Percentiles rank a stretch among this genome's conserved stretches.
Conservation (phyloP, 37 sponge, comb jelly and placozoan species). For the Chondrilla cf. caribensis region DNA sequence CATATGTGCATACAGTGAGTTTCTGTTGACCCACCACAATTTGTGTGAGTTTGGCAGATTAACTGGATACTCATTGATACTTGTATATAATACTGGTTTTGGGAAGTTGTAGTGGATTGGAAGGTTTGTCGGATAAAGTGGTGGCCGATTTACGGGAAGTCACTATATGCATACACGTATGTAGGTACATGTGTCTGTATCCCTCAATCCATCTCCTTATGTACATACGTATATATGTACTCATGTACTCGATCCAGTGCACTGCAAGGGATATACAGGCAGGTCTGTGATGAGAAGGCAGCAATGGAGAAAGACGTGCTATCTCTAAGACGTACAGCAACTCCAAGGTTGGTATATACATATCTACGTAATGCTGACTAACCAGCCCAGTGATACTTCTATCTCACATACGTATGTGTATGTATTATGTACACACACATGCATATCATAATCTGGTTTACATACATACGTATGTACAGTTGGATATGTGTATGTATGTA, state of each 20-base stretch:
- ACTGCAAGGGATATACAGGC: slow-evolving; percentile 57
- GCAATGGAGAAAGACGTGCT: slow-evolving; percentile 35
- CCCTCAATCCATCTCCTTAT: too few relatives aligned
- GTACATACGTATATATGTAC: too few relatives aligned
- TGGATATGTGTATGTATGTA: too few relatives aligned
- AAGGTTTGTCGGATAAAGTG: too few relatives aligned
- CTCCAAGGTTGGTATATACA: slow-evolving; percentile 69
- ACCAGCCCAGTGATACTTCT: not conserved
- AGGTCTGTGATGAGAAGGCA: slow-evolving; percentile 49
- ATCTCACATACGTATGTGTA: not conserved
- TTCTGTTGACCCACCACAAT: too few relatives aligned
- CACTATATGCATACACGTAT: not conserved
- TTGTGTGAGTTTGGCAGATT: too few relatives aligned
- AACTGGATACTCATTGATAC: too few relatives aligned
- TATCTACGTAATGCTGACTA: not conserved
- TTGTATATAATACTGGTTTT: too few relatives aligned
- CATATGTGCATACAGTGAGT: not conserved
- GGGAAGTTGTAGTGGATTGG: too few relatives aligned
- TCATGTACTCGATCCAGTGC: slow-evolving; percentile 54
- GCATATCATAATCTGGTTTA: not conserved
- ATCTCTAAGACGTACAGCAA: slow-evolving; percentile 72
- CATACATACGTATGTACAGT: too few relatives aligned
- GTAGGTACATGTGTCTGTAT: too few relatives aligned
- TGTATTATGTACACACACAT: not conserved
- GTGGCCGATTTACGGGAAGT: too few relatives aligned